Evolutionary conservation across 2,113 vertebrate genomes (phyloP).

Genomic region (Mionectes macconnelli): DNA sequence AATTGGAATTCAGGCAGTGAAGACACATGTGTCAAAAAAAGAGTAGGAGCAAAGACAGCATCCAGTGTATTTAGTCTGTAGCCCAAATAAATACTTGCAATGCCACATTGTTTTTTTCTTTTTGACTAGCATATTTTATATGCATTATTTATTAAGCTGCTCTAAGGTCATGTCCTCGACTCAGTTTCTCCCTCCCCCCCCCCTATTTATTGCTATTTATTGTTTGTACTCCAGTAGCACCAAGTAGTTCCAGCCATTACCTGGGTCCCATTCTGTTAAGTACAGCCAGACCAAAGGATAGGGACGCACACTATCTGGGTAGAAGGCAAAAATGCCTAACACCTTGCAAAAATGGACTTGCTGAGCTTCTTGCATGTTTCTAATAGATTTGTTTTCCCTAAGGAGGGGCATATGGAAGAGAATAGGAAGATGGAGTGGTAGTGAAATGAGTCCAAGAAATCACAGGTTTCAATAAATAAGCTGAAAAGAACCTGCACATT

Average conservation of each 20-base stretch:
- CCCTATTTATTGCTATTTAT: neutral
- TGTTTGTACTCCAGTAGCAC: neutral
- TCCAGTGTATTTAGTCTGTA: neutral
- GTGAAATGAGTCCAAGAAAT: neutral
- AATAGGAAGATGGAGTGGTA: neutral
- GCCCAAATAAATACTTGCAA: neutral
- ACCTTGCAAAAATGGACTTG: accelerated
- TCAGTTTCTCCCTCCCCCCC: neutral
- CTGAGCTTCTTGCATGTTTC: neutral
- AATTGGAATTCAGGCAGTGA: accelerated
- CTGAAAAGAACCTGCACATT: neutral
- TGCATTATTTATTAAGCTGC: slow-evolving; percentile 36
- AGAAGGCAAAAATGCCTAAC: accelerated
- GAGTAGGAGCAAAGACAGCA: neutral
- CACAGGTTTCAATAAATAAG: neutral
- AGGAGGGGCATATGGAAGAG: neutral
- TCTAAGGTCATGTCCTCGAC: neutral
- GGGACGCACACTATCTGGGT: accelerated
- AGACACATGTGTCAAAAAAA: neutral
- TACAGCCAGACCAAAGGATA: neutral
- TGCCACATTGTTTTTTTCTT: neutral
- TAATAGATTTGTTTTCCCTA: neutral
- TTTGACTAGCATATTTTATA: neutral
- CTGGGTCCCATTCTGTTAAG: neutral
- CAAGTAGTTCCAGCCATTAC: neutral